Conservation (phyloP, 2,888 invertebrate genomes). For the Anaspis maculata region DNA sequence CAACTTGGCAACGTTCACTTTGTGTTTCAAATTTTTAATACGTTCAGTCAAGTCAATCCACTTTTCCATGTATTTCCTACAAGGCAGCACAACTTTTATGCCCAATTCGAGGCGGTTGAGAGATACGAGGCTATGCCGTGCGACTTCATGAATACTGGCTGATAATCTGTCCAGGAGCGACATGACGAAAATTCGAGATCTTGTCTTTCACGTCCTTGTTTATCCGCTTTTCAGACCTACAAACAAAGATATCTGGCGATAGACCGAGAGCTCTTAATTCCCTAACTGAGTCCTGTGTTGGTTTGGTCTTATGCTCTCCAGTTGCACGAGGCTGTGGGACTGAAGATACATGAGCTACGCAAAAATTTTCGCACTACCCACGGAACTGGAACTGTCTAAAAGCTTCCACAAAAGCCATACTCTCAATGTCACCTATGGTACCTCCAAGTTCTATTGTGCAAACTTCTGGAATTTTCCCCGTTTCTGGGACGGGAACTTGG, state of each 20-base stretch:
- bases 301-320: constrained; percentile 98
- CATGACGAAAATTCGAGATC: constrained; percentile 95
- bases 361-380: constrained; percentile 88
- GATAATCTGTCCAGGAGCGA: constrained; percentile 71
- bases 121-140: constrained; percentile 84
- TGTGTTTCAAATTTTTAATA: constrained; percentile 73
- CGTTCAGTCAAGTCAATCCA: constrained; percentile 87
- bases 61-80: constrained; percentile 68
- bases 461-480: constrained; percentile 63
- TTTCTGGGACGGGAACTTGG: constrained; percentile 70
- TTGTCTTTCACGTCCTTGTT: constrained; percentile 81
- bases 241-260: constrained; percentile 90
- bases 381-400: constrained; percentile 95
- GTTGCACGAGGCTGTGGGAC: constrained; percentile 88
- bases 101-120: constrained; percentile 70
- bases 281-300: constrained; percentile 93
- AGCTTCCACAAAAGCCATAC: constrained; percentile 98
- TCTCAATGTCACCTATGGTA: constrained; percentile 98
- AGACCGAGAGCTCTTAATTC: constrained; percentile 90
- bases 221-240: constrained; percentile 83
- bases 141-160: constrained; percentile 84
- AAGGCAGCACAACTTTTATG: constrained; percentile 55
- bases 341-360: constrained; percentile 93
- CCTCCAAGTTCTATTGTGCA: constrained; percentile 93
- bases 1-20: constrained; percentile 87